Evolutionary conservation across 1,140 invertebrate genomes (phyloP), one percentile per base, ranked within the genome.

Genomic region (Drosophila bipectinata): DNA sequence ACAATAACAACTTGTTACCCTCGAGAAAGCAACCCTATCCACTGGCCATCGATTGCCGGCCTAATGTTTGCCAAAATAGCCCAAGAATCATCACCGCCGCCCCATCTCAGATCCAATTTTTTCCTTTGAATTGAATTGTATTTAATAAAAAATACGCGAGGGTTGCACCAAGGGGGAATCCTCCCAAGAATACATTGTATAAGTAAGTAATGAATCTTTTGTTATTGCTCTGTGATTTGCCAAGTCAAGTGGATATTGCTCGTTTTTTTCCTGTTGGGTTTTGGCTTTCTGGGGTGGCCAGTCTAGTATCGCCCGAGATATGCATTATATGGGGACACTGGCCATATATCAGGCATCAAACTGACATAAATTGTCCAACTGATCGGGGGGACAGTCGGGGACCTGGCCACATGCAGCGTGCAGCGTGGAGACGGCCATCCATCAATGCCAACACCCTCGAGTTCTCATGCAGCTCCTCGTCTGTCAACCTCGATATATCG

Each of bases 181-280:
- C 49, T 34, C 30, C 4, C 26, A 26, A 61, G 14, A 21, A 30
- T 24, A 64, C 69, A 76, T 72, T 57, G 71, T 67, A 79, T 88
- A 84, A 85, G 88, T 88, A 87, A 87, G 75, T 88, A 88, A 87
- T 88, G 83, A 88, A 63, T 62, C 57, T 55, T 69, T 88, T 88
- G 67, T 87, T 81, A 78, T 85, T 81, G 73, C 63, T 63, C 77
- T 63, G 78, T 80, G 78, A 85, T 85, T 87, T 78, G 78, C 39
- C 77, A 80, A 85, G 54, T 84, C 81, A 84, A 85, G 80, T 80
- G 80, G 79, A 77, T 80, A 53, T 56, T 63, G 9, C 53, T 6
- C 14, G 51, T 60, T 28, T 44, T 53, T 24, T 21, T n/a, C 14
- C 21, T 9, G n/a, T 44, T 44, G 14, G n/a, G 6, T 41, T 41